Percentiles rank a stretch among this genome's conserved stretches.
Conservation (phyloP, 2,113 vertebrate genomes). For the Lynx canadensis region DNA sequence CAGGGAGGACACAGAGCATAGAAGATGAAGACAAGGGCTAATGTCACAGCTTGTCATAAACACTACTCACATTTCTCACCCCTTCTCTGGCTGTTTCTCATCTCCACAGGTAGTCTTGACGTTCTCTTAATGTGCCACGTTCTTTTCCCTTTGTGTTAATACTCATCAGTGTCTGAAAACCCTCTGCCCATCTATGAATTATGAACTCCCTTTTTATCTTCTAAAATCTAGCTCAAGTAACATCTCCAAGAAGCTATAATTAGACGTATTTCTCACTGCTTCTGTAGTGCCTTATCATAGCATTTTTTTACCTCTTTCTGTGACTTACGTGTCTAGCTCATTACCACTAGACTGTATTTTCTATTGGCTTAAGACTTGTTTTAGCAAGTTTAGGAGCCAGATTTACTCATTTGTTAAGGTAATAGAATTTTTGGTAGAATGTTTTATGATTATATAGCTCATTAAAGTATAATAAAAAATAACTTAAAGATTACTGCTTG, state of each 20-base stretch:
- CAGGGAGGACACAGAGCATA: not conserved
- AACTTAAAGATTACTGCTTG: constrained; percentile 35
- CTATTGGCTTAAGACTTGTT: not conserved
- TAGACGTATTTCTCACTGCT: not conserved
- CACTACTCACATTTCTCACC: not conserved
- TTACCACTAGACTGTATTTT: not conserved
- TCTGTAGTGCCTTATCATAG: not conserved
- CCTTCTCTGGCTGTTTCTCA: not conserved
- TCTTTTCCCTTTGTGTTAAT: not conserved
- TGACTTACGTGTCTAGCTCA: not conserved
- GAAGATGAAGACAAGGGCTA: not conserved
- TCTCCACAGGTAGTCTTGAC: not conserved
- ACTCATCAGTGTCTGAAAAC: not conserved
- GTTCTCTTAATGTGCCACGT: not conserved
- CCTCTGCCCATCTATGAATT: not conserved
- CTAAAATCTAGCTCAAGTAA: not conserved
- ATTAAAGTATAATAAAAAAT: constrained; percentile 42
- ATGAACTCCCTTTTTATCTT: not conserved
- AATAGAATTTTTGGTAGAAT: constrained; percentile 18
- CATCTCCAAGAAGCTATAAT: not conserved
- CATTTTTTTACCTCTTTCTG: not conserved
- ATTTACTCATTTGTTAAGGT: not conserved
- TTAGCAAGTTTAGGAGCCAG: not conserved
- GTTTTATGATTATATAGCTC: not conserved
- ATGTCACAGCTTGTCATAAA: not conserved